Evolutionary conservation across 2,113 vertebrate species (phyloP).

Genomic region (Chamaetylas fuelleborni): DNA sequence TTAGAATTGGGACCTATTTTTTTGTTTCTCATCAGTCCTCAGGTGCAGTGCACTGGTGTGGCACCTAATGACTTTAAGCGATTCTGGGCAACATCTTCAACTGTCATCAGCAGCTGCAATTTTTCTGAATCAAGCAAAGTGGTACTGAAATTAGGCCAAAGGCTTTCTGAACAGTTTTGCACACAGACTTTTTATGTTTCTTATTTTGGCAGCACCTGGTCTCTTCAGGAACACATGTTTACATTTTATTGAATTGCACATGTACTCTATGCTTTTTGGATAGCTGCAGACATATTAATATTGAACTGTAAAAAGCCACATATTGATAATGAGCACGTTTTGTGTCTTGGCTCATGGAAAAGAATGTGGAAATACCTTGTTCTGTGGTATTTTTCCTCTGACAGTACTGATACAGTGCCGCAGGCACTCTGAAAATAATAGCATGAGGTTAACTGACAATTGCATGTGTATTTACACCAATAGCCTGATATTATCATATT

Average conservation of each 20-base stretch:
- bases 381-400: slow-evolving; percentile 68
- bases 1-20: not conserved
- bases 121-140: not conserved
- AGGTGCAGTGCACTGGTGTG: not conserved
- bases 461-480: slow-evolving; percentile 77
- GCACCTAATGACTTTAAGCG: not conserved
- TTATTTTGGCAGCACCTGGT: slow-evolving; percentile 29
- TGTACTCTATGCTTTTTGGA: slow-evolving; percentile 1
- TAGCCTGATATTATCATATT: slow-evolving; percentile 77
- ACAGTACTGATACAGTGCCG: slow-evolving; percentile 74
- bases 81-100: not conserved
- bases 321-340: slow-evolving; percentile 76
- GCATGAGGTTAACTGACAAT: slow-evolving; percentile 79
- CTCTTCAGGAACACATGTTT: slow-evolving; percentile 63
- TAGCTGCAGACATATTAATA: slow-evolving; percentile 61
- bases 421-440: slow-evolving; percentile 78
- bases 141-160: not conserved
- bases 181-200: not conserved
- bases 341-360: slow-evolving; percentile 65
- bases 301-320: slow-evolving; percentile 67
- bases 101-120: not conserved
- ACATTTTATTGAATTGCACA: slow-evolving; percentile 61
- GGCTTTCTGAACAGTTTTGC: not conserved
- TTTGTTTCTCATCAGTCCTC: not conserved
- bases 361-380: slow-evolving; percentile 70